Base-by-base conservation (phyloP, 2,888 invertebrate species). In the Erebia aethiops region DNA sequence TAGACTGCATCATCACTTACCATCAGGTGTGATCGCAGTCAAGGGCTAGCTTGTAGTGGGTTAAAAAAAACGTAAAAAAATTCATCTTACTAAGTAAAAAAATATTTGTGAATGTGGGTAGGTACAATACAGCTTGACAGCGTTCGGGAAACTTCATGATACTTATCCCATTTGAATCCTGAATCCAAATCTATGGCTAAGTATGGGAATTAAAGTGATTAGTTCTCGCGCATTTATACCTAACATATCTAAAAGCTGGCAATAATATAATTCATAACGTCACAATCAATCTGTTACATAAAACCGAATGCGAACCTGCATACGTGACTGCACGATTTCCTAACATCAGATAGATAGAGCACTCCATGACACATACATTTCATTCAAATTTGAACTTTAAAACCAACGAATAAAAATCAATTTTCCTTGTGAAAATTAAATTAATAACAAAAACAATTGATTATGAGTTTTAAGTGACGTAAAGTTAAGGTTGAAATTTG, bases 251-350 rank as follows among this genome's bases (percentile, higher is more conserved):
- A 57, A 21, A 57, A 21, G 11, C 46, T 26, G 46, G 57, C 62
- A 49, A 62, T 68, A 68, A 54, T 62, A 54, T 81, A 69, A 62
- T 69, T 66, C 68, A 71, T 69, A 60, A 43, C 43, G 69, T 66
- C 69, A 69, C 68, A 43, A 60, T 60, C 62, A 74, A 74, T 73
- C 66, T 67, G 70, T 71, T 57, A 74, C 68, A 66, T 72, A 70
- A 66, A 69, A 66, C 74, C 72, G 65, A 71, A 72, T 70, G 64
- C 64, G 67, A 62, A 67, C 61, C 54, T 56, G 61, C 65, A 66
- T 61, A 69, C 71, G 69, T 71, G 71, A 73, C 71, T 67, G 57
- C 73, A 70, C 71, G 68, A 71, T 68, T 69, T 60, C 56, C 66
- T 51, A 70, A 60, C 65, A 70, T 71, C 69, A 60, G 62, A 71